These are phyloP conservation scores for Drosophila antonietae DNA, from an alignment of 2,888 invertebrate genomes.

Conservation along the genomic window DNA sequence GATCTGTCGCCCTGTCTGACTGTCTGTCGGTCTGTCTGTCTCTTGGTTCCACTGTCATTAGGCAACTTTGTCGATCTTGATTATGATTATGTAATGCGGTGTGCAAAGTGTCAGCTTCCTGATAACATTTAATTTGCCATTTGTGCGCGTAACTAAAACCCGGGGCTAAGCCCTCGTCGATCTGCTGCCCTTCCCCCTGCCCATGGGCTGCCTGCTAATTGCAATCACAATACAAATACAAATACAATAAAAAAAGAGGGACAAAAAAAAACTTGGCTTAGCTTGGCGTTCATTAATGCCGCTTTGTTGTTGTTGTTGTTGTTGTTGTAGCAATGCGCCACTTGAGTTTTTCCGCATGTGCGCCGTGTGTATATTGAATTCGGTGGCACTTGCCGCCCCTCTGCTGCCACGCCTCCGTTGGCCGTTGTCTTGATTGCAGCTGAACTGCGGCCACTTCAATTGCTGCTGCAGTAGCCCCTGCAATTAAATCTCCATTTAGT, in stretches of 20 bases:
- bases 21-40: background rate
- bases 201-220: slow-evolving; percentile 58
- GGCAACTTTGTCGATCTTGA: slow-evolving; percentile 44
- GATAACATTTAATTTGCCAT: slow-evolving; percentile 79
- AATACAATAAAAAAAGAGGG: slow-evolving; percentile 13
- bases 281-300: slow-evolving; percentile 61
- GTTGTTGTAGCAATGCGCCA: slow-evolving; percentile 60
- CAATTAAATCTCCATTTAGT: slow-evolving; percentile 82
- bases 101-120: slow-evolving; percentile 68
- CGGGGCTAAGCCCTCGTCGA: background rate
- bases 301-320: slow-evolving; percentile 45
- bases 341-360: slow-evolving; percentile 74
- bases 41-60: slow-evolving; percentile 42
- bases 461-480: slow-evolving; percentile 68
- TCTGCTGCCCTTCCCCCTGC: background rate
- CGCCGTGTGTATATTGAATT: slow-evolving; percentile 77
- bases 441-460: slow-evolving; percentile 36
- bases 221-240: slow-evolving; percentile 56
- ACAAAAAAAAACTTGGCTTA: slow-evolving; percentile 27
- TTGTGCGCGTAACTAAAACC: slow-evolving; percentile 40
- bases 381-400: slow-evolving; percentile 70
- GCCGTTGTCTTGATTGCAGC: slow-evolving; percentile 64
- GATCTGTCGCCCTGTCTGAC: background rate
- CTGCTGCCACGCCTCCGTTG: background rate
- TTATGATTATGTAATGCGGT: slow-evolving; percentile 60